Percentiles rank a stretch among this genome's conserved stretches.
These are phyloP conservation scores for Pachliopta kotzebuea DNA, from an alignment of 2,888 invertebrate genomes.

Conservation along the genomic window DNA sequence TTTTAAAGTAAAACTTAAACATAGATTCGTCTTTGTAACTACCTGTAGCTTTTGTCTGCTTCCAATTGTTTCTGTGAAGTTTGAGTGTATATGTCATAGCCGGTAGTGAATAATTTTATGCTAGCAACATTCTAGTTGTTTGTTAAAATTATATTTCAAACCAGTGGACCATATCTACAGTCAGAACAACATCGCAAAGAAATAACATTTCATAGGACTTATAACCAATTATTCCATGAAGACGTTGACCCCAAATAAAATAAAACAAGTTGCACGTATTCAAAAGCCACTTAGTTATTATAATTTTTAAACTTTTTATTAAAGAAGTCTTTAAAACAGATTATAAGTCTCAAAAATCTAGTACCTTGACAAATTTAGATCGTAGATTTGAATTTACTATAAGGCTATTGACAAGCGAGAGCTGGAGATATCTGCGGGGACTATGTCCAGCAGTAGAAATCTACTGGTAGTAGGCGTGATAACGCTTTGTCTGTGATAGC, in stretches of 20 bases:
- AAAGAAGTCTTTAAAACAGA: background rate
- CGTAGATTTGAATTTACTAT: background rate
- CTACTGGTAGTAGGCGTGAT: too few species aligned
- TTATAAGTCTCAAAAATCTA: background rate
- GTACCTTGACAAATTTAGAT: too few species aligned
- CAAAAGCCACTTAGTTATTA: slow-evolving; percentile 13
- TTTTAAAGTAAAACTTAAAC: too few species aligned
- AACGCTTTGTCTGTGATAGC: too few species aligned
- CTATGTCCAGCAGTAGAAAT: too few species aligned
- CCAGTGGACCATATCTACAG: background rate
- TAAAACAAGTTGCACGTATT: slow-evolving; percentile 18
- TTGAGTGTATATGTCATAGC: too few species aligned
- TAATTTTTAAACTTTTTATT: slow-evolving; percentile 5
- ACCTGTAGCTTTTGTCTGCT: too few species aligned
- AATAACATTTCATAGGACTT: slow-evolving; percentile 17
- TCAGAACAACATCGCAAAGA: slow-evolving; percentile 1
- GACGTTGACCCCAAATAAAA: slow-evolving; percentile 18
- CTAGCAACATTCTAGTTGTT: too few species aligned
- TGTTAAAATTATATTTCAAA: background rate
- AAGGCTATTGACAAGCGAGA: too few species aligned
- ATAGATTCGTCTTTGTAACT: too few species aligned
- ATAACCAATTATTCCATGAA: slow-evolving; percentile 16
- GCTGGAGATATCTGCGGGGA: background rate
- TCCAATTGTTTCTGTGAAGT: too few species aligned
- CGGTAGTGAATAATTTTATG: too few species aligned